These are phyloP conservation scores for Lampropteryx suffumata DNA, from an alignment of 2,888 invertebrate genomes.

Conservation along the genomic window DNA sequence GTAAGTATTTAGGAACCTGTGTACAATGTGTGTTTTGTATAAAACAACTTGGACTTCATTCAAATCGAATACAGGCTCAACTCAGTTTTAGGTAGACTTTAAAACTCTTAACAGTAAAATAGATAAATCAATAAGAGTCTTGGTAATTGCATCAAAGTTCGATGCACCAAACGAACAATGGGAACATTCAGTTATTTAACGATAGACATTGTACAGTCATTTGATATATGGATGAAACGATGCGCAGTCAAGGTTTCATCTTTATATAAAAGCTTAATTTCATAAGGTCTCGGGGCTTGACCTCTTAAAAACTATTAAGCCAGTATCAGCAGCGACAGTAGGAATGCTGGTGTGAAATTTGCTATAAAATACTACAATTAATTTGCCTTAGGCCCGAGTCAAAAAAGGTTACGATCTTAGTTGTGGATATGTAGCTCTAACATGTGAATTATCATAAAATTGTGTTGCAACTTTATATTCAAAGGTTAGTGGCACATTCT, in stretches of 20 bases:
- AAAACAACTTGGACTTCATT: too few relatives aligned
- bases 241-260: slow-evolving; percentile 20
- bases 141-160: too few relatives aligned
- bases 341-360: slow-evolving; percentile 16
- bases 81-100: too few relatives aligned
- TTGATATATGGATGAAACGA: slow-evolving; percentile 1
- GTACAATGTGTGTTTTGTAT: too few relatives aligned
- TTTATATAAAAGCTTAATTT: slow-evolving; percentile 39
- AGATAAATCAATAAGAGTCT: too few relatives aligned
- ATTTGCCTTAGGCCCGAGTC: slow-evolving; percentile 35
- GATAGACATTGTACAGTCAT: background rate
- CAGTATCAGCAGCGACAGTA: slow-evolving; percentile 14
- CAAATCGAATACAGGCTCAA: too few relatives aligned
- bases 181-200: too few relatives aligned
- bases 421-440: slow-evolving; percentile 18
- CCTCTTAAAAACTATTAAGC: slow-evolving; percentile 13
- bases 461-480: background rate
- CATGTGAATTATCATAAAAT: too few relatives aligned
- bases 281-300: slow-evolving; percentile 36
- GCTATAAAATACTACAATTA: slow-evolving; percentile 24
- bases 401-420: slow-evolving; percentile 37
- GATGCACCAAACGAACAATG: background rate
- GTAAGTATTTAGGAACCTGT: too few relatives aligned
- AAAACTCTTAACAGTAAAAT: too few relatives aligned
- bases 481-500: background rate